phyloP scores from a whole-genome alignment of 2,113 vertebrate species.

The Empidonax alnorum region DNA sequence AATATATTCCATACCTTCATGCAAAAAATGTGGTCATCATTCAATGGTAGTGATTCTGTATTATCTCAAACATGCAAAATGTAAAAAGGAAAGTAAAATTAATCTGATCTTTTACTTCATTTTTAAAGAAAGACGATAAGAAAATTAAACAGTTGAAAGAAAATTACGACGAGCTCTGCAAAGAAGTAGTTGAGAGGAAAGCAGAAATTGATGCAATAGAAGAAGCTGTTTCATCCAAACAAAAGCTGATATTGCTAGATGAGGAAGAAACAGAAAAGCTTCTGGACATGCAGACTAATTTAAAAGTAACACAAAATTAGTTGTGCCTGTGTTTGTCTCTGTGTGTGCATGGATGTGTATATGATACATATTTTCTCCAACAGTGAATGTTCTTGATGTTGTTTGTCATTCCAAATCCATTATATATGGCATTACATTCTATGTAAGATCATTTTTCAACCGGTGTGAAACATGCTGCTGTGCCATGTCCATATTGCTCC shows the following conservation, averaged over 20 bases:
- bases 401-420: neutral
- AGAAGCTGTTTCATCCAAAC: constrained; percentile 78
- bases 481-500: neutral
- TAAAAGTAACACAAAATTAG: constrained; percentile 78
- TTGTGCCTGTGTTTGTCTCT: neutral
- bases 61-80: neutral
- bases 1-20: neutral
- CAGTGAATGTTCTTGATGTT: neutral
- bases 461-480: neutral
- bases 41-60: neutral
- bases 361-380: neutral
- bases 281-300: constrained; percentile 68
- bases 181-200: constrained; percentile 82
- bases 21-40: neutral
- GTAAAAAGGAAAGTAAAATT: neutral
- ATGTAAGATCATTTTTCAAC: neutral
- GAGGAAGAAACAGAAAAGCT: constrained; percentile 80
- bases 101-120: neutral
- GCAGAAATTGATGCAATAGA: constrained; percentile 82
- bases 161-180: constrained; percentile 82
- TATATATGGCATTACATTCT: neutral
- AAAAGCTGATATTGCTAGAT: constrained; percentile 75
- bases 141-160: constrained; percentile 78
- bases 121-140: constrained; percentile 80
- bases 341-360: neutral